These are phyloP conservation scores for Galerucella nymphaeae DNA, from an alignment of 2,888 invertebrate species.

Conservation along the genomic window DNA sequence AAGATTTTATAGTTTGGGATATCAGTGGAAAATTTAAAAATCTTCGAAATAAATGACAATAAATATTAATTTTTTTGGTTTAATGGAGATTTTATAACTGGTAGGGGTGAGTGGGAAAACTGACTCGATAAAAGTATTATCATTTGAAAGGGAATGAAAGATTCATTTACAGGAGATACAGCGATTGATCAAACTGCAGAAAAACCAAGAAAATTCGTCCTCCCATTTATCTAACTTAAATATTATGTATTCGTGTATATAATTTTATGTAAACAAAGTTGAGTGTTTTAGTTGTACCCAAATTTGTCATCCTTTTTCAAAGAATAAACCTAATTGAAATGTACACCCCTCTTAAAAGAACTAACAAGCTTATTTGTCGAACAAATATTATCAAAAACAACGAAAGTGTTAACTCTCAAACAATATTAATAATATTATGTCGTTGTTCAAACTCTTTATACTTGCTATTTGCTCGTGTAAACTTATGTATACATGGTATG, in stretches of 20 bases:
- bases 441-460: constrained; percentile 56
- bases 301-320: constrained; percentile 39
- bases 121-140: too few species aligned
- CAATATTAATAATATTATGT: constrained; percentile 53
- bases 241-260: not conserved
- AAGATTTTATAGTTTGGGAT: constrained; percentile 9
- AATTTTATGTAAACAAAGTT: constrained; percentile 6
- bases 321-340: constrained; percentile 32
- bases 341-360: constrained; percentile 33
- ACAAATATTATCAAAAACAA: constrained; percentile 45
- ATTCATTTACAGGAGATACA: too few species aligned
- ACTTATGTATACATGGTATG: constrained; percentile 48
- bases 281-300: constrained; percentile 26
- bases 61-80: too few species aligned
- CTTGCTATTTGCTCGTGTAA: constrained; percentile 55
- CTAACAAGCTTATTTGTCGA: constrained; percentile 38
- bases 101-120: too few species aligned
- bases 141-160: too few species aligned
- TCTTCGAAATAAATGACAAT: not conserved
- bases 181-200: too few species aligned
- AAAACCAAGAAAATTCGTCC: not conserved
- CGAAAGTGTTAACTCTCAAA: constrained; percentile 58
- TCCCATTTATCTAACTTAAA: not conserved
- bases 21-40: not conserved
- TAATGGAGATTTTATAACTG: too few species aligned